Evolutionary conservation across 2,113 vertebrate genomes (phyloP).

Genomic region (Craseonycteris thonglongyai): DNA sequence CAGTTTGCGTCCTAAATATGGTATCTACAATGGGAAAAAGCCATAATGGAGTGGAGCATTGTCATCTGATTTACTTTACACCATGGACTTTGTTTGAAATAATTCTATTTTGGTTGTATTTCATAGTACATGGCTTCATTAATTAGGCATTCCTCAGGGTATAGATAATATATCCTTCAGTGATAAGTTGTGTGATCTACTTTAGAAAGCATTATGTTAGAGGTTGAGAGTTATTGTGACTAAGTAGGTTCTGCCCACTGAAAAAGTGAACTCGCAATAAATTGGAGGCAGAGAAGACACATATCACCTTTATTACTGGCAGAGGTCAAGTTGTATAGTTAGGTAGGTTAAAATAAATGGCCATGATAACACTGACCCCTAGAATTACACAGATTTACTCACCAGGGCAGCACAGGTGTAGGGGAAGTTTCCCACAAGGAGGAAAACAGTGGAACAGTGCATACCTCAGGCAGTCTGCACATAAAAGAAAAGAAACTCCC

Average conservation of each 20-base stretch:
- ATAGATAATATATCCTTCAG: neutral
- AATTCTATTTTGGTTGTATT: neutral
- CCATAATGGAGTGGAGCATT: rapidly evolving
- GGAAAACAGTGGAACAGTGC: no score
- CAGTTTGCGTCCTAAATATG: neutral
- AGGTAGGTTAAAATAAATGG: neutral
- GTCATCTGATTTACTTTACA: neutral
- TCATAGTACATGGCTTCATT: neutral
- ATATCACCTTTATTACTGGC: neutral
- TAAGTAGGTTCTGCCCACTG: neutral
- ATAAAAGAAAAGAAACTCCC: neutral
- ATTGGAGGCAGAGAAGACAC: neutral
- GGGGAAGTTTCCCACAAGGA: neutral
- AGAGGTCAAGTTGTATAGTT: neutral
- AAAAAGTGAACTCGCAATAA: neutral
- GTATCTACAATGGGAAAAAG: neutral
- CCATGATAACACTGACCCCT: neutral
- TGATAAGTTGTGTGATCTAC: neutral
- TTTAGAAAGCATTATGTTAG: neutral
- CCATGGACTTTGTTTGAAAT: neutral
- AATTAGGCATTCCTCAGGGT: neutral
- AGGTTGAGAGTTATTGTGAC: neutral
- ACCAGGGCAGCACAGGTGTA: rapidly evolving
- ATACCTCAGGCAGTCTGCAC: neutral
- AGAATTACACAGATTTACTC: neutral